Base-by-base conservation (phyloP, 1,140 invertebrate genomes). In the Trissolcus basalis region DNA sequence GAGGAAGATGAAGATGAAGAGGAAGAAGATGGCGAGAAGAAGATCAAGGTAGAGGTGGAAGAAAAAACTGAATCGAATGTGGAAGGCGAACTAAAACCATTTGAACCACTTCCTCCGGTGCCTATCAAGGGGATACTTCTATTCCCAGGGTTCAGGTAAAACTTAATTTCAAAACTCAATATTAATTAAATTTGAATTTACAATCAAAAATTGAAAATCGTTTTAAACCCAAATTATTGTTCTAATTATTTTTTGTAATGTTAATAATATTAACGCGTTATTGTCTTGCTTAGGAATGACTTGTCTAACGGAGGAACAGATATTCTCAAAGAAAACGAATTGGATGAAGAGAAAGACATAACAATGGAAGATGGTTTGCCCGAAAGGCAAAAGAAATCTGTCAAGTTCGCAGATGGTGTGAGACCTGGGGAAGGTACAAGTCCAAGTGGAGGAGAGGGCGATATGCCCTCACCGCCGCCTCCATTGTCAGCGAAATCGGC, bases 341-440 rank as follows among this genome's bases (percentile, higher is more conserved):
- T 77, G 0, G 60, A 80, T 1, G 68, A 77, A 14, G 80, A 78
- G 27, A 79, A 83, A 4, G 72, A 77, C n/a, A 0, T 6, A 0
- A 78, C 84, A 8, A 39, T 50, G 9, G 80, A 83, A 0, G 67
- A 69, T 2, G 71, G 48, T 36, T 15, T 81, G 33, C 13, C 27
- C 32, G 32, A 81, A 55, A 60, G n/a, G 14, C 55, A 77, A 54
- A 55, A 86, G 43, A 91, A 92, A 73, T 85, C 81, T 8, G 92
- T 93, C 0, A 90, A 91, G 77, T 93, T 93, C 78, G 91, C 91
- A 4, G 91, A 92, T 83, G 92, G 91, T 15, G 85, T 92, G 13
- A 86, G 88, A 60, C 92, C 92, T n/a, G 92, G 92, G 0, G 91
- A 92, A 73, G 92, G 92, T 0, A 92, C 91, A 0, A 92, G 91